phyloP scores from a whole-genome alignment of 64 coral and sea anemone genomes.

The Actinia equina region DNA sequence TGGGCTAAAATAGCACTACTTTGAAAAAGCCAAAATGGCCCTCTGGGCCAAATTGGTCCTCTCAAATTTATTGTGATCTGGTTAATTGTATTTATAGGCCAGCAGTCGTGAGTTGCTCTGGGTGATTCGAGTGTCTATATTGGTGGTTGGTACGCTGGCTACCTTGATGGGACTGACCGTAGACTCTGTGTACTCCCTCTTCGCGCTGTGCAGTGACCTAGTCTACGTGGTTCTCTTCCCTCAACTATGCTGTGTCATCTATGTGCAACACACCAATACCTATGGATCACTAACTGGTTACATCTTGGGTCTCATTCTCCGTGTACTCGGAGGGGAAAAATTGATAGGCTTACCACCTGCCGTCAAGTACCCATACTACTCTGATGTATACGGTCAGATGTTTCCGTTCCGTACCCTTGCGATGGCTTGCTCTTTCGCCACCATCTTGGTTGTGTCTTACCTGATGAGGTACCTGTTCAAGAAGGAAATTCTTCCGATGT shows the following conservation, averaged over 20 bases:
- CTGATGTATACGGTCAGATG: conserved; percentile 47
- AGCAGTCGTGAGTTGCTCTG: conserved; percentile 61
- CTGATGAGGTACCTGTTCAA: conserved; percentile 52
- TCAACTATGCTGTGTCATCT: conserved; percentile 89
- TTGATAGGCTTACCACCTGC: conserved; percentile 52
- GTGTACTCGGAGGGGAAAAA: conserved; percentile 66
- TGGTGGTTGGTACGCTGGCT: conserved; percentile 76
- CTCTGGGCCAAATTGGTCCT: too few species aligned
- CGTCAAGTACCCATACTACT: conserved; percentile 85
- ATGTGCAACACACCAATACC: conserved; percentile 64
- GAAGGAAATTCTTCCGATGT: conserved; percentile 41
- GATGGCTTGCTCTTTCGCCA: conserved; percentile 58
- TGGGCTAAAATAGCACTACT: too few species aligned
- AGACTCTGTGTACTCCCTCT: too few species aligned
- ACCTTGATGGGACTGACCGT: too few species aligned
- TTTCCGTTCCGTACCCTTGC: conserved; percentile 78
- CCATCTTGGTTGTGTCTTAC: conserved; percentile 57
- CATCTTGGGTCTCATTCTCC: conserved; percentile 57
- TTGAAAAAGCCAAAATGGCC: too few species aligned
- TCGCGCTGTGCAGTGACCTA: too few species aligned
- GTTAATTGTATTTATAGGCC: too few species aligned
- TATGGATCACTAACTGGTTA: conserved; percentile 84
- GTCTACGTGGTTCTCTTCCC: conserved; percentile 95
- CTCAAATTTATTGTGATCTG: too few species aligned
- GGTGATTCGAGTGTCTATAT: conserved; percentile 74